Evolutionary conservation across 1,140 invertebrate genomes (phyloP).

Genomic region (Drosophila erecta): DNA sequence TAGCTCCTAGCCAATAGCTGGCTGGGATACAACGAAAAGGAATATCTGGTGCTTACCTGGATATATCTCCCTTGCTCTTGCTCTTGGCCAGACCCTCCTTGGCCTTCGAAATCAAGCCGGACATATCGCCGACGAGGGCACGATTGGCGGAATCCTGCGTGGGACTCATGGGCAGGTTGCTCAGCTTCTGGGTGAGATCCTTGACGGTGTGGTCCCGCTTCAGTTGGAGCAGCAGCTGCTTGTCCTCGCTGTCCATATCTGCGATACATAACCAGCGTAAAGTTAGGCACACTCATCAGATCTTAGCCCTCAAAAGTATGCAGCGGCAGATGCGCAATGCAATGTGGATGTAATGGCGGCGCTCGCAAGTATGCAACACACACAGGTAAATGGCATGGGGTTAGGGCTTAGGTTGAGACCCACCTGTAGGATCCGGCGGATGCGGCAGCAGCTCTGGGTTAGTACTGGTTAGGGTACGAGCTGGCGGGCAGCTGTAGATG

Average conservation of each 20-base stretch:
- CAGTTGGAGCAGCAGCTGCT: conserved; percentile 82
- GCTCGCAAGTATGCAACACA: conserved; percentile 50
- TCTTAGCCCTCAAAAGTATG: conserved; percentile 51
- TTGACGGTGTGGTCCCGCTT: conserved; percentile 93
- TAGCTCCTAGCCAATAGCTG: too few relatives aligned
- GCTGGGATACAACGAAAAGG: too few relatives aligned
- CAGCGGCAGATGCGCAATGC: conserved; percentile 34
- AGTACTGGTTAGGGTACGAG: conserved; percentile 61
- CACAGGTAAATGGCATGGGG: conserved; percentile 2
- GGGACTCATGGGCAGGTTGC: conserved; percentile 88
- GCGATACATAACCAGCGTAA: neutral
- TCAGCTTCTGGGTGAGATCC: conserved; percentile 93
- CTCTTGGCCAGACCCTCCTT: conserved; percentile 95
- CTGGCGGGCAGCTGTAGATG: conserved; percentile 36
- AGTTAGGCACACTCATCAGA: neutral
- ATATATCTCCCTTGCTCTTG: conserved; percentile 88
- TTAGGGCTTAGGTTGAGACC: conserved; percentile 14
- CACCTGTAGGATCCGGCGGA: conserved; percentile 38
- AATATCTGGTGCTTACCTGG: conserved; percentile 60
- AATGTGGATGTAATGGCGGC: conserved; percentile 9
- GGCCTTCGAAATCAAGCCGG: conserved; percentile 95
- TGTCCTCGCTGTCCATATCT: conserved; percentile 82
- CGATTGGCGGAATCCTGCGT: conserved; percentile 85
- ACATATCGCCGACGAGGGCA: conserved; percentile 90
- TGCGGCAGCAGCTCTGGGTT: conserved; percentile 41